Percentiles rank a stretch among this genome's conserved stretches.
These are phyloP conservation scores for Virgularia gustaviana DNA, from an alignment of 92 coral and sea anemone species.

Conservation along the genomic window DNA sequence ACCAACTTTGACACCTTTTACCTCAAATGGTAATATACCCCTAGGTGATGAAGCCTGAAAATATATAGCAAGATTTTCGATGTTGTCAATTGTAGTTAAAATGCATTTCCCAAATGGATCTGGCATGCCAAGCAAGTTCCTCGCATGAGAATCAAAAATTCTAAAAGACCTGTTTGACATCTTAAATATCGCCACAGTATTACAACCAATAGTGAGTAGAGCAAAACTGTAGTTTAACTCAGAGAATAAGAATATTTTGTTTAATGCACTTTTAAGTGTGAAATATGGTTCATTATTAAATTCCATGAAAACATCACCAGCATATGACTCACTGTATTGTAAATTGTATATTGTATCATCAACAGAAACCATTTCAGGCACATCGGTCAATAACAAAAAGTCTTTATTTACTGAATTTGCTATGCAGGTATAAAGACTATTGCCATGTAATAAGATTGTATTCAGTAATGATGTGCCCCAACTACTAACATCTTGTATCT, in stretches of 20 bases:
- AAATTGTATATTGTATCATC: not conserved
- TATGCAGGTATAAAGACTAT: constrained; percentile 8
- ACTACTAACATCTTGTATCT: not conserved
- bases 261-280: not conserved
- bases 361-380: constrained; percentile 19
- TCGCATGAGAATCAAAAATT: not conserved
- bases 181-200: constrained; percentile 10
- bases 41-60: not conserved
- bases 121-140: constrained; percentile 6
- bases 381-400: constrained; percentile 3
- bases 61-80: not conserved
- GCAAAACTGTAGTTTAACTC: not conserved
- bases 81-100: not conserved
- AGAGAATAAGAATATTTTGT: constrained; percentile 3
- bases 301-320: constrained; percentile 15
- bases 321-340: not conserved
- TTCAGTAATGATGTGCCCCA: constrained; percentile 13
- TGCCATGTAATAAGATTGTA: not conserved
- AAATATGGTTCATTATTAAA: not conserved
- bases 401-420: not conserved
- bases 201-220: constrained; percentile 1
- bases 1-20: not conserved
- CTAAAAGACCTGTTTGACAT: not conserved
- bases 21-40: not conserved
- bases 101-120: not conserved